These are phyloP conservation scores for Cheilosia pagana DNA, from an alignment of 2,888 invertebrate species.

Conservation along the genomic window DNA sequence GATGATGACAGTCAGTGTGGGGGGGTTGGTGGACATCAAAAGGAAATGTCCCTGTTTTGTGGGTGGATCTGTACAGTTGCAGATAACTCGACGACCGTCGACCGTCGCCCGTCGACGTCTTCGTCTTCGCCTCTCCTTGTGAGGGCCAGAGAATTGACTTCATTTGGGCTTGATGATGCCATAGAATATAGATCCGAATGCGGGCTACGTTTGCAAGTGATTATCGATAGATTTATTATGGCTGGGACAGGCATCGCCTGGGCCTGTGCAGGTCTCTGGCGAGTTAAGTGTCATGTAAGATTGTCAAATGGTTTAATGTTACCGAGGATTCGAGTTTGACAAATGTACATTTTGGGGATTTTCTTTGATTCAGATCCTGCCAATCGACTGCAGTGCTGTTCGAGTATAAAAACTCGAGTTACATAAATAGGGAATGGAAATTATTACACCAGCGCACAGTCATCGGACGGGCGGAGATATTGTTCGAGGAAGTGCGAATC, in stretches of 20 bases:
- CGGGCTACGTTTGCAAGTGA: constrained; percentile 61
- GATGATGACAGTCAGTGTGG: constrained; percentile 58
- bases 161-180: constrained; percentile 57
- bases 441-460: constrained; percentile 33
- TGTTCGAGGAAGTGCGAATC: not conserved
- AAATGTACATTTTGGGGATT: constrained; percentile 72
- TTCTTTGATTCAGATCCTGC: constrained; percentile 48
- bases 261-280: constrained; percentile 64
- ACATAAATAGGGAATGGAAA: constrained; percentile 44
- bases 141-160: constrained; percentile 52
- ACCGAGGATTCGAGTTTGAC: constrained; percentile 66
- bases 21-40: constrained; percentile 58
- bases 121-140: constrained; percentile 18
- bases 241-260: too few relatives aligned
- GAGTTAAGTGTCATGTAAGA: constrained; percentile 74
- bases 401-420: constrained; percentile 36
- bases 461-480: not conserved
- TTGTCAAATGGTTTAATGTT: constrained; percentile 72
- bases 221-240: constrained; percentile 73
- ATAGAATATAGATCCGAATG: constrained; percentile 20
- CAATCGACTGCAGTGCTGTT: constrained; percentile 27
- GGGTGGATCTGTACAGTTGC: constrained; percentile 71
- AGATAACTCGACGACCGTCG: constrained; percentile 54
- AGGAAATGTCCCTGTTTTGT: constrained; percentile 71
- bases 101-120: constrained; percentile 8